Evolutionary conservation across 2,113 vertebrate genomes (phyloP).

Genomic region (Brevimyrus niger): DNA sequence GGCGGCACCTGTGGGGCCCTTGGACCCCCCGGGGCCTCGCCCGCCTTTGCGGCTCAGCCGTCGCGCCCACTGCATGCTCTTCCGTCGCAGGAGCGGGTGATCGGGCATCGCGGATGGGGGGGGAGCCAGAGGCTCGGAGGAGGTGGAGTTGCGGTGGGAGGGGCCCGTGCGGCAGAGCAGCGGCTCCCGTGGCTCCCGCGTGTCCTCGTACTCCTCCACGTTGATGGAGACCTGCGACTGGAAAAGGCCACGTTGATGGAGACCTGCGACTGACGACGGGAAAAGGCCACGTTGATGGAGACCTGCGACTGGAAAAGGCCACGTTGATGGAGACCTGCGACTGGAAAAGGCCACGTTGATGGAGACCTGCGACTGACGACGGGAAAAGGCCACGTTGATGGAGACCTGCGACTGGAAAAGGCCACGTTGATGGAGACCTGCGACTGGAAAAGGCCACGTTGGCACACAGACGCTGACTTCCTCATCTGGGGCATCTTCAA

Average conservation of each 20-base stretch:
- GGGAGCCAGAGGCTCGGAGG: slow-evolving; percentile 58
- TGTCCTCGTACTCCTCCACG: slow-evolving; percentile 72
- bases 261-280: too few relatives aligned
- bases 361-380: too few relatives aligned
- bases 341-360: too few relatives aligned
- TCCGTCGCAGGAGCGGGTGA: slow-evolving; percentile 67
- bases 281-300: too few relatives aligned
- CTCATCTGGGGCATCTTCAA: not conserved
- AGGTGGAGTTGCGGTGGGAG: slow-evolving; percentile 65
- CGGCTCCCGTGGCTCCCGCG: slow-evolving; percentile 63
- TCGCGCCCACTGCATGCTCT: slow-evolving; percentile 75
- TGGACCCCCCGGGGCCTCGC: slow-evolving; percentile 52
- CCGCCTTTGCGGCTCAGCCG: slow-evolving; percentile 67
- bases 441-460: too few relatives aligned
- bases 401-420: too few relatives aligned
- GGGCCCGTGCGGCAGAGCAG: slow-evolving; percentile 53
- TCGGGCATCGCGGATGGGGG: slow-evolving; percentile 57
- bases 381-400: too few relatives aligned
- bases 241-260: not conserved
- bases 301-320: too few relatives aligned
- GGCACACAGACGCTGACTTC: not conserved
- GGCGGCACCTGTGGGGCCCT: slow-evolving; percentile 55
- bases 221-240: slow-evolving; percentile 74
- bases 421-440: too few relatives aligned
- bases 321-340: too few relatives aligned